Evolutionary conservation across 2,888 invertebrate genomes (phyloP).

Genomic region (Agriopis leucophaearia): DNA sequence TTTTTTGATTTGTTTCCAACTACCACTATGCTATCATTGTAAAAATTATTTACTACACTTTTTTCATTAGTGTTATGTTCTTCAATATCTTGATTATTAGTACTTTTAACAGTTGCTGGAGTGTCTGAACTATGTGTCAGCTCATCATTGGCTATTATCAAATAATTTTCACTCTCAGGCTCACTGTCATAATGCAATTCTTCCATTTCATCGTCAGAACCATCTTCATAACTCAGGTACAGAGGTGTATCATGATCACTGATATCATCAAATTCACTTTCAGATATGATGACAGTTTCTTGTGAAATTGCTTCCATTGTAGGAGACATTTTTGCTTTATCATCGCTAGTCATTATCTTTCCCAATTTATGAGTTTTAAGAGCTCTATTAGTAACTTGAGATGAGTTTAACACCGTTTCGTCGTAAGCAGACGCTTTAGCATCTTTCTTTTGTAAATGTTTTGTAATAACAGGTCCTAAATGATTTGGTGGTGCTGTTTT

Average conservation of each 20-base stretch:
- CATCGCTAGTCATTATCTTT: not conserved
- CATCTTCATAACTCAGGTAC: not conserved
- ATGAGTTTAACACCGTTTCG: not conserved
- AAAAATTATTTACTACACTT: not conserved
- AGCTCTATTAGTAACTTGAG: not conserved
- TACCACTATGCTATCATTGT: not conserved
- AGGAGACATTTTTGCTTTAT: not conserved
- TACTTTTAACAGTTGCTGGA: not conserved
- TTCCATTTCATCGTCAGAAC: not conserved
- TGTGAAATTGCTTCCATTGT: not conserved
- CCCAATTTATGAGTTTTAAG: not conserved
- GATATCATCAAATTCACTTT: not conserved
- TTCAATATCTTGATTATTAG: not conserved
- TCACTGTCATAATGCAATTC: not conserved
- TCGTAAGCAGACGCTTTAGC: not conserved
- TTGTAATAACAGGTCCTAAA: not conserved
- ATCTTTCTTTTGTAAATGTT: not conserved
- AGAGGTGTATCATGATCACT: not conserved
- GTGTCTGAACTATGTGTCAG: not conserved
- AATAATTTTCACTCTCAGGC: not conserved
- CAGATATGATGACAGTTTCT: not conserved
- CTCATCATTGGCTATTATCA: not conserved
- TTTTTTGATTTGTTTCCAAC: not conserved
- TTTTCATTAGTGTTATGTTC: not conserved
- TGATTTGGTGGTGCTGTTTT: not conserved